Percentiles rank a stretch among this genome's conserved stretches.
Evolutionary conservation across 2,888 invertebrate genomes (phyloP).

Genomic region (Dysmachus trigonus): DNA sequence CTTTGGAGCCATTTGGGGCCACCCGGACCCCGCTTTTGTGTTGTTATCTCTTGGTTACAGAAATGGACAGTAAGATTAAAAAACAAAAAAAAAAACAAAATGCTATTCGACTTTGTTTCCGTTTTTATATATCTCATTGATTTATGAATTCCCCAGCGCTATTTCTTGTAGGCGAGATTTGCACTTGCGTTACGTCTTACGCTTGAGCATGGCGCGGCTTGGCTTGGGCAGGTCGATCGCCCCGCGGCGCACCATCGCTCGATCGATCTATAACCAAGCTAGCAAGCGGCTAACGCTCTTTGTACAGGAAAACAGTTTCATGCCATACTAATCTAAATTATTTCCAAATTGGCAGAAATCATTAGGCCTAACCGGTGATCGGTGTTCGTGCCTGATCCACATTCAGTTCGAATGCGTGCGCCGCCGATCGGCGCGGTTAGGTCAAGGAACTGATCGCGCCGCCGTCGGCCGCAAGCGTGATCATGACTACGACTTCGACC

Average conservation of each 20-base stretch:
- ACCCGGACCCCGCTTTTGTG: not conserved
- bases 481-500: slow-evolving; percentile 1
- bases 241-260: not conserved
- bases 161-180: slow-evolving; percentile 29
- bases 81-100: not conserved
- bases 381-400: slow-evolving; percentile 9
- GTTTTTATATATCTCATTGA: slow-evolving; percentile 24
- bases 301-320: slow-evolving; percentile 6
- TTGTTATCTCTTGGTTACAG: slow-evolving; percentile 27
- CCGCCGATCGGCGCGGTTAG: not conserved
- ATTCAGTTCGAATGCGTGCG: not conserved
- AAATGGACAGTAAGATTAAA: not conserved
- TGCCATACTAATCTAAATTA: slow-evolving; percentile 31
- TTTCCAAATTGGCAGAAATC: slow-evolving; percentile 29
- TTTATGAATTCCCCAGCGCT: slow-evolving; percentile 30
- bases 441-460: slow-evolving; percentile 18
- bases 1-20: not conserved
- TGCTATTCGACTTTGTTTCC: slow-evolving; percentile 19
- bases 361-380: slow-evolving; percentile 13
- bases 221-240: not conserved
- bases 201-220: not conserved
- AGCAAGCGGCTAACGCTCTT: not conserved
- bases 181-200: not conserved
- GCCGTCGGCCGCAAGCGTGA: not conserved
- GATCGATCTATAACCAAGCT: not conserved